phyloP scores from a whole-genome alignment of 2,113 vertebrate genomes.

The Agapornis roseicollis region DNA sequence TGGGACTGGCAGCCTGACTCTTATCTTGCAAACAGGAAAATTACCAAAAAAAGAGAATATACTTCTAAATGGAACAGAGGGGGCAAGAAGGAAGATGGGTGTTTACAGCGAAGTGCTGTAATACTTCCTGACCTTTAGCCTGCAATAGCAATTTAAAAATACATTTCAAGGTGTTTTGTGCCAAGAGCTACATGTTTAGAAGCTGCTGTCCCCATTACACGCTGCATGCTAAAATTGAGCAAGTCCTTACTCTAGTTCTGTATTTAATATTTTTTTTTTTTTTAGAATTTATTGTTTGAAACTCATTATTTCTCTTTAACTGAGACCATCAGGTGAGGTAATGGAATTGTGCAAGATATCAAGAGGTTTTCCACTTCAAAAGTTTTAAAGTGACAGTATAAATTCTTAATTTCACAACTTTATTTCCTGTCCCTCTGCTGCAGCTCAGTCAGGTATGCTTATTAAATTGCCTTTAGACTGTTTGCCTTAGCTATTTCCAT shows the following conservation, averaged over 20 bases:
- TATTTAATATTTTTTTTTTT: neutral
- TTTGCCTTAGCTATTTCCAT: neutral
- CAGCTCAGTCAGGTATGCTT: neutral
- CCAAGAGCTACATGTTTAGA: neutral
- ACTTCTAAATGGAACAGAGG: neutral
- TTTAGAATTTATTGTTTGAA: neutral
- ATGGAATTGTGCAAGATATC: neutral
- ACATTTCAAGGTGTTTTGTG: neutral
- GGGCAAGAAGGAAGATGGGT: neutral
- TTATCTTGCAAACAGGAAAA: constrained; percentile 8
- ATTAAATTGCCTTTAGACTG: neutral
- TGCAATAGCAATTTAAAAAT: constrained; percentile 41
- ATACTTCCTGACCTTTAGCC: constrained; percentile 48
- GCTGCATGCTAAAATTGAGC: neutral
- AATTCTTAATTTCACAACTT: neutral
- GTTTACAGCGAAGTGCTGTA: constrained; percentile 52
- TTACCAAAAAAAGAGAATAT: neutral
- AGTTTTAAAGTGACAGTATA: neutral
- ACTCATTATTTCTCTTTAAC: neutral
- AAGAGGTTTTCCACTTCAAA: neutral
- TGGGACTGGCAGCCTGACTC: neutral
- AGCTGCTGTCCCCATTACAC: neutral
- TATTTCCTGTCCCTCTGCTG: neutral
- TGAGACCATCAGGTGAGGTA: neutral
- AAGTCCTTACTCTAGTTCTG: neutral